These are phyloP conservation scores for Astyanax mexicanus DNA, from an alignment of 2,797 vertebrate genomes.

Conservation along the genomic window DNA sequence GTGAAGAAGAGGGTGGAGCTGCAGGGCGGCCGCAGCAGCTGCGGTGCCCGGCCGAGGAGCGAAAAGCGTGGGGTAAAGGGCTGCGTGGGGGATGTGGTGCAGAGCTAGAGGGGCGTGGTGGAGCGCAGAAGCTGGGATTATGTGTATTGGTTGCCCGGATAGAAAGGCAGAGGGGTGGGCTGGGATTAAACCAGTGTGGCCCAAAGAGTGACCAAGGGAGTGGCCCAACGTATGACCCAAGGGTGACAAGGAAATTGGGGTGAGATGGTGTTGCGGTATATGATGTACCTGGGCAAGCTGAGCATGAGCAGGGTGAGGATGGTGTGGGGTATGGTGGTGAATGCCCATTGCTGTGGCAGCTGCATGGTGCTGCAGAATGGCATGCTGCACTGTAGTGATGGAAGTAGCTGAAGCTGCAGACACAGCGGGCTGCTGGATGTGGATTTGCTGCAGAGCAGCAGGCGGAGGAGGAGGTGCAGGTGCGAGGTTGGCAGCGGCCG, in stretches of 20 bases:
- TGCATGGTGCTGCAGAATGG: constrained; percentile 95
- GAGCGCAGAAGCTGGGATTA: constrained; percentile 96
- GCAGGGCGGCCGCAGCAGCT: constrained; percentile 91
- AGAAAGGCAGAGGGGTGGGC: constrained; percentile 94
- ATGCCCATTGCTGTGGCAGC: constrained; percentile 92
- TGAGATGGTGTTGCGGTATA: constrained; percentile 94
- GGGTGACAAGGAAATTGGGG: constrained; percentile 91
- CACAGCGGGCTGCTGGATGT: constrained; percentile 93
- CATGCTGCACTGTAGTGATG: constrained; percentile 94
- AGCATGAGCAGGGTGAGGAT: constrained; percentile 89
- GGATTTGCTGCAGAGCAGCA: constrained; percentile 88
- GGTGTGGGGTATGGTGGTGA: constrained; percentile 87
- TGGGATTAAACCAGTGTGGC: constrained; percentile 89
- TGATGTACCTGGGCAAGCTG: constrained; percentile 96
- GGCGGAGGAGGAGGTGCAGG: constrained; percentile 80
- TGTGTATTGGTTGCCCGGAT: constrained; percentile 96
- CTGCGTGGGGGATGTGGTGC: constrained; percentile 91
- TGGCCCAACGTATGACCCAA: constrained; percentile 91
- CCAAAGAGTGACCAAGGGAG: constrained; percentile 91
- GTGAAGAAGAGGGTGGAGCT: constrained; percentile 96
- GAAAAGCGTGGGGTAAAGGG: constrained; percentile 94
- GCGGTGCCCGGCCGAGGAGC: constrained; percentile 86
- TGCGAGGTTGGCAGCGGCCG: constrained; percentile 74
- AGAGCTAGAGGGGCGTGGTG: constrained; percentile 93
- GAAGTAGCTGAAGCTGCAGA: constrained; percentile 88